Base-by-base conservation (phyloP, 2,797 vertebrate species). In the Ctenosaura bakeri region DNA sequence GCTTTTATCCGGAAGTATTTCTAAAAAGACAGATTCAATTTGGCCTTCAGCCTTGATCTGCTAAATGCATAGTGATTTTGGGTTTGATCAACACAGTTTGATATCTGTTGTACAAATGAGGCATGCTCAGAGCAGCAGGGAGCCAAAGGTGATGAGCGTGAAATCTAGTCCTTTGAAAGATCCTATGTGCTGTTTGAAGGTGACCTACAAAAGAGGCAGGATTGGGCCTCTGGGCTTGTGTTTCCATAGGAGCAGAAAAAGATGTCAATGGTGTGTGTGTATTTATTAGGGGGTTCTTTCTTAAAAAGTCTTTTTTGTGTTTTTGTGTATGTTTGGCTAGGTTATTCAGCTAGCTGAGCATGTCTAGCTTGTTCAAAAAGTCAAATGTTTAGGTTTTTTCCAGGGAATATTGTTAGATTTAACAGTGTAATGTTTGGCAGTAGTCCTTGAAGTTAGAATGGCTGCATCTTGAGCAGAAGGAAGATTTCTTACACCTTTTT, bases 1-100 rank as follows among this genome's bases (percentile, higher is more conserved):
- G 88, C 89, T 94, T 83, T 92, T 95, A 69, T 82, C 86, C 89
- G 94, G 94, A 87, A 89, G 83, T 94, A 92, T 93, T 88, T 79
- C 86, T 86, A 85, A 84, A 92, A 87, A 88, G 54, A 79, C 87
- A 84, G 87, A 69, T 95, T 92, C 95, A 92, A 88, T 92, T 95
- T 94, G 92, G 90, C 91, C 93, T 93, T 93, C 92, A 91, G 92
- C 91, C 90, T 94, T 94, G 94, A 95, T 82, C 71, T 77, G 93
- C 95, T 90, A 81, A 92, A 83, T 89, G 92, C 91, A 93, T 93
- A 86, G 86, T 93, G 93, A 95, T 91, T 91, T 89, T 83, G 73
- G 50, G 18, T 59, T 89, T 84, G 85, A 83, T 79, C 80, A 83
- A 78, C 52, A 78, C 91, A 84, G 73, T 87, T 80, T 87, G 88